Evolutionary conservation across 2,888 invertebrate genomes (phyloP).

Genomic region (Cataglyphis livida): DNA sequence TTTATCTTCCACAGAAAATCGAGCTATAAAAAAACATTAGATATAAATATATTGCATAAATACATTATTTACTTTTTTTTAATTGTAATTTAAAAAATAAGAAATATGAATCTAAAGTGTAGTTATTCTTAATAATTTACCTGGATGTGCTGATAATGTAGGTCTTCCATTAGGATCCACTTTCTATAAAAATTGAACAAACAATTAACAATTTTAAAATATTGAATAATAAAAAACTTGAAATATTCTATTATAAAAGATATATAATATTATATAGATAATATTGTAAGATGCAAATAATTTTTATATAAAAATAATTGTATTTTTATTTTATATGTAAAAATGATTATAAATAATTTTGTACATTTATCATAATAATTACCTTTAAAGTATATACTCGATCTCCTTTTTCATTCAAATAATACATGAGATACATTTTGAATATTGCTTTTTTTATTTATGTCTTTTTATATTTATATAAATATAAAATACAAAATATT

Average conservation of each 20-base stretch:
- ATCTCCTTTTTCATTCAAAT: constrained; percentile 91
- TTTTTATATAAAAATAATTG: neutral
- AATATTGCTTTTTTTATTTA: neutral
- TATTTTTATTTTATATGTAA: neutral
- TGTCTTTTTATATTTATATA: neutral
- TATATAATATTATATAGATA: neutral
- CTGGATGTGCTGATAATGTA: constrained; percentile 96
- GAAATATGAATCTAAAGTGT: neutral
- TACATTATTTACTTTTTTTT: neutral
- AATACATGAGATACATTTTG: constrained; percentile 93
- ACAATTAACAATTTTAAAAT: neutral
- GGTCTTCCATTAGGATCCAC: constrained; percentile 92
- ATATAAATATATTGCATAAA: constrained; percentile 84
- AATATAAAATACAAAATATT: too few species aligned
- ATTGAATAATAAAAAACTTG: neutral
- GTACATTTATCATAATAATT: constrained; percentile 32
- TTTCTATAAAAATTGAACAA: constrained; percentile 89
- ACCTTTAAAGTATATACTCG: constrained; percentile 95
- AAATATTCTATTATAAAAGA: neutral
- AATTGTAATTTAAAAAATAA: neutral
- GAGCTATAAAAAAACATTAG: constrained; percentile 88
- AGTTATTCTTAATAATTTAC: constrained; percentile 82
- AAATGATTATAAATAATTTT: neutral
- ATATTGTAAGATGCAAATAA: neutral
- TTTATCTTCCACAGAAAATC: constrained; percentile 98